Conservation (phyloP, 2,888 invertebrate genomes). For the Drosophila phalerata region DNA sequence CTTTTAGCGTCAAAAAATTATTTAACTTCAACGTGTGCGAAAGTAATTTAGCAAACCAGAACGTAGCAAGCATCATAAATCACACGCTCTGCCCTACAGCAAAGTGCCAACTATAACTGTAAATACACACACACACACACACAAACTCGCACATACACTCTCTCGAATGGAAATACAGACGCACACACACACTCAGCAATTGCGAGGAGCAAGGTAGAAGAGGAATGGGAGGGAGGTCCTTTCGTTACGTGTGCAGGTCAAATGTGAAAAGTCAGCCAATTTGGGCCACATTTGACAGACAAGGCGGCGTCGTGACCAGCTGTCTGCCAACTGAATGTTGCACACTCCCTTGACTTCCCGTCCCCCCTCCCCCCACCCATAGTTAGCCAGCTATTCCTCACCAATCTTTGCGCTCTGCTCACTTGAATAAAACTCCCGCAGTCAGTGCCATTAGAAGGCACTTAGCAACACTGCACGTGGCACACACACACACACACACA, state of each 20-base stretch:
- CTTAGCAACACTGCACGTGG: slow-evolving; percentile 34
- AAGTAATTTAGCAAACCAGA: slow-evolving; percentile 71
- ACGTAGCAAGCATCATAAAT: slow-evolving; percentile 73
- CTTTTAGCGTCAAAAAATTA: slow-evolving; percentile 56
- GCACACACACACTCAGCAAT: slow-evolving; percentile 23
- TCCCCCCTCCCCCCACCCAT: too few relatives aligned
- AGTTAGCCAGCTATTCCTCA: neutral
- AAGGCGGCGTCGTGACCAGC: slow-evolving; percentile 57
- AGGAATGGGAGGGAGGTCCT: neutral
- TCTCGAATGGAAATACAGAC: slow-evolving; percentile 33
- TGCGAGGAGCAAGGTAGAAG: neutral
- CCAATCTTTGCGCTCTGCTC: neutral
- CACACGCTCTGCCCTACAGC: slow-evolving; percentile 62
- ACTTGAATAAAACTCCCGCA: slow-evolving; percentile 4
- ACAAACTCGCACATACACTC: slow-evolving; percentile 8
- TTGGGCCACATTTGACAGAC: slow-evolving; percentile 77
- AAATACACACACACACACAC: slow-evolving; percentile 36
- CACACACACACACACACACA: too few relatives aligned
- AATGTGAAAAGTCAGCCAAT: slow-evolving; percentile 80
- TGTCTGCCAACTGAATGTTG: slow-evolving; percentile 41
- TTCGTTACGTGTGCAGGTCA: slow-evolving; percentile 79
- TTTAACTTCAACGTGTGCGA: slow-evolving; percentile 65
- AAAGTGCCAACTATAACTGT: slow-evolving; percentile 62
- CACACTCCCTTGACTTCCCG: neutral
- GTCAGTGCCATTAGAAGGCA: slow-evolving; percentile 29